Evolutionary conservation across 2,888 invertebrate species (phyloP).

Genomic region (Zygothrica quintamaculata): DNA sequence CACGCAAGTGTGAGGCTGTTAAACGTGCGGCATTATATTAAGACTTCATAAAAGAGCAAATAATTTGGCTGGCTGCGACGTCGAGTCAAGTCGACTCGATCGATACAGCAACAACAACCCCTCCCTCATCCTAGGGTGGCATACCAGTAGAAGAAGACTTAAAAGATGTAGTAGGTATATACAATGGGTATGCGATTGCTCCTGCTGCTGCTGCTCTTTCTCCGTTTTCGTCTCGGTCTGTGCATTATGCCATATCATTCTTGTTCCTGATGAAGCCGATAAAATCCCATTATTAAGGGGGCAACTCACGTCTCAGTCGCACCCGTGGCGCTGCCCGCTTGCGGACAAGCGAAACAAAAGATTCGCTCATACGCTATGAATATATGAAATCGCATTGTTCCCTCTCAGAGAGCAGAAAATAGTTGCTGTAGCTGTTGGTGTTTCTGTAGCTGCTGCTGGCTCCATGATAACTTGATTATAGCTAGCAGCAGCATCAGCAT

Average conservation of each 20-base stretch:
- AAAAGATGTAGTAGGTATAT: too few relatives aligned
- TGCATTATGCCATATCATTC: constrained; percentile 84
- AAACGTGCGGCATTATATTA: constrained; percentile 77
- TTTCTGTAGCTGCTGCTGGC: constrained; percentile 28
- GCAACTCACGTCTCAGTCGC: constrained; percentile 78
- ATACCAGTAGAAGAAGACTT: too few relatives aligned
- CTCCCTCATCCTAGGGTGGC: too few relatives aligned
- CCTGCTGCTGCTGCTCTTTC: constrained; percentile 9
- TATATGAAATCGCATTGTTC: constrained; percentile 74
- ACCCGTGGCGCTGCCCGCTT: constrained; percentile 62
- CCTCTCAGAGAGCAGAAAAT: constrained; percentile 13
- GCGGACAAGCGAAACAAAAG: constrained; percentile 82
- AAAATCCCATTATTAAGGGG: constrained; percentile 85
- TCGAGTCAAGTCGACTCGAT: constrained; percentile 48
- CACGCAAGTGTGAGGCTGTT: constrained; percentile 67
- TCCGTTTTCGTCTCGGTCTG: constrained; percentile 43
- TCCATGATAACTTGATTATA: constrained; percentile 72
- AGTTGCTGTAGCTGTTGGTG: constrained; percentile 31
- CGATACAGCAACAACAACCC: constrained; percentile 48
- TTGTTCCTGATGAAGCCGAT: constrained; percentile 83
- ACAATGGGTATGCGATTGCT: too few relatives aligned
- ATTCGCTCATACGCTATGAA: constrained; percentile 85
- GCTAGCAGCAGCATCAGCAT: constrained; percentile 25
- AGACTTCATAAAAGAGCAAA: constrained; percentile 81
- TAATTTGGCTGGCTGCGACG: constrained; percentile 60